Evolutionary conservation across 2,888 invertebrate species (phyloP), one percentile per base, ranked within the genome.

Genomic region (Pomacea canaliculata): DNA sequence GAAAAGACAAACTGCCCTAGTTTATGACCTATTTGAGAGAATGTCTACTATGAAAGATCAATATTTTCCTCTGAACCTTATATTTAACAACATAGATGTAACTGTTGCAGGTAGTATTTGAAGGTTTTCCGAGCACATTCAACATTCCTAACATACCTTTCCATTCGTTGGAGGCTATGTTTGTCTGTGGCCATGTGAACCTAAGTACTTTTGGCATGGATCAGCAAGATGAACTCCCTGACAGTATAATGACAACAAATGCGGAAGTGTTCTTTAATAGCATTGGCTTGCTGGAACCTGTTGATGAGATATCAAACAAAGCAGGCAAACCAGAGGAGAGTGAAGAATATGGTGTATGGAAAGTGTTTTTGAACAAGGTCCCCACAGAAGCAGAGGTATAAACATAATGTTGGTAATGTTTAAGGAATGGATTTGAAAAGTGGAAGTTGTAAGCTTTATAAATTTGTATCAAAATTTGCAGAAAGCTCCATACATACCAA

Each of bases 141-240:
- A 67, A 77, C 59, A 80, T 82, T 46, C 82, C 85, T 7, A 73
- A 83, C n/a, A 76, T 81, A 23, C 76, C 82, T 89, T 92, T 83
- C 84, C 93, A 94, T 83, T 89, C 91, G 62, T 93, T 93, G 3
- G 90, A 93, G 7, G 92, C 92, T 7, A 93, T 93, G 7, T 92
- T 94, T 81, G 90, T 93, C 0, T 88, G 92, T 78, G 94, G 93
- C 2, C 81, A 90, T 71, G 84, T 93, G 0, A 92, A 93, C 80
- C 84, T 85, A 19, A 87, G 88, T 37, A 90, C 90, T 79, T 93
- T 93, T 86, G 90, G 91, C 7, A 81, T 91, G 49, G 78, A 83
- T n/a, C 78, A 77, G 16, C 80, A 86, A 18, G 85, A 90, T 23
- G 87, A 86, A 13, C 83, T 89, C 49, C 85, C 88, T 2, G 89